These are phyloP conservation scores for Ecdyonurus torrentis DNA, from an alignment of 2,888 invertebrate genomes.

Conservation along the genomic window DNA sequence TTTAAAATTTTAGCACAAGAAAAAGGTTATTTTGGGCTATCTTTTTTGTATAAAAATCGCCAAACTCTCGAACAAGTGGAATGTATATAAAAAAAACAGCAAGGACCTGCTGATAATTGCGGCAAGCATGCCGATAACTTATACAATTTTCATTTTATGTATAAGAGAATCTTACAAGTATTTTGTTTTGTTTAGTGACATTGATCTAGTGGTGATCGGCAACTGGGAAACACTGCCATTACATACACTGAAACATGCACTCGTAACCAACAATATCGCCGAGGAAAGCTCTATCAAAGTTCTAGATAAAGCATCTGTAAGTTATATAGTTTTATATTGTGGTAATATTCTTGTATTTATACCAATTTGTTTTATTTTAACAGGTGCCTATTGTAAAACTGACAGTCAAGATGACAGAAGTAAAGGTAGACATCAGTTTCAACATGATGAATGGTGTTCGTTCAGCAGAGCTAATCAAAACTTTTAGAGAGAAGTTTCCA, in stretches of 20 bases:
- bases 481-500: conserved; percentile 75
- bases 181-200: conserved; percentile 36
- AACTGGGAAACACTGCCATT: conserved; percentile 52
- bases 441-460: conserved; percentile 97
- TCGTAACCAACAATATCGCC: conserved; percentile 77
- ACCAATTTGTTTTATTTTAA: conserved; percentile 14
- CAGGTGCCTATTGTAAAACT: conserved; percentile 92
- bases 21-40: no score
- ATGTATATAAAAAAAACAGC: no score
- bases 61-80: no score
- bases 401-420: conserved; percentile 69
- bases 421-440: conserved; percentile 97
- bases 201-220: conserved; percentile 52
- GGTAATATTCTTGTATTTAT: background rate
- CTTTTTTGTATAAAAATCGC: no score
- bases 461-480: conserved; percentile 89
- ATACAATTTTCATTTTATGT: no score
- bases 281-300: conserved; percentile 85
- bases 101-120: no score
- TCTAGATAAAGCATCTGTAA: conserved; percentile 86
- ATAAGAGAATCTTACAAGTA: conserved; percentile 6
- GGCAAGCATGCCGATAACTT: no score
- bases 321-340: conserved; percentile 17
- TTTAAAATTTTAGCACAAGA: no score
- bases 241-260: conserved; percentile 77